Evolutionary conservation across 2,797 vertebrate genomes (phyloP).

Genomic region (Siniperca obscura): DNA sequence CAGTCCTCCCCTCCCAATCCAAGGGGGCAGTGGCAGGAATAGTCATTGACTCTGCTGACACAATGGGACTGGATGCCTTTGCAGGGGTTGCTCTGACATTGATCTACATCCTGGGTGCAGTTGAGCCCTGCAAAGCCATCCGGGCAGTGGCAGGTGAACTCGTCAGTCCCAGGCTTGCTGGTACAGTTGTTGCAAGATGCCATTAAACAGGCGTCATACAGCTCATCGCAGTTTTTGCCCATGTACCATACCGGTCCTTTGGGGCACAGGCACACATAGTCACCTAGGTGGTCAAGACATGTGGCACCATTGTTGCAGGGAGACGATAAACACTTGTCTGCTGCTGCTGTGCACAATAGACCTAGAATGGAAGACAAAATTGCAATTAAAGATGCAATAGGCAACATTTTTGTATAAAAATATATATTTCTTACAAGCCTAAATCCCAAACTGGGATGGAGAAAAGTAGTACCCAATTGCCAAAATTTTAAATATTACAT

Average conservation of each 20-base stretch:
- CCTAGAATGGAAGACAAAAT: conserved; percentile 53
- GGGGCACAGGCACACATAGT: conserved; percentile 87
- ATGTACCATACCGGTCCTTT: conserved; percentile 73
- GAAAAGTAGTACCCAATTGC: background rate
- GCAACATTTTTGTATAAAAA: background rate
- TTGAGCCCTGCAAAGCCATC: conserved; percentile 74
- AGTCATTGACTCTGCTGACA: conserved; percentile 71
- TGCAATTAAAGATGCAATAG: background rate
- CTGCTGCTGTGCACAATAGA: conserved; percentile 76
- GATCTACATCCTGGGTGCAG: conserved; percentile 76
- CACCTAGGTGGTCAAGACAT: conserved; percentile 79
- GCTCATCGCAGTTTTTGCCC: conserved; percentile 86
- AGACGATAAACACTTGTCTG: conserved; percentile 84
- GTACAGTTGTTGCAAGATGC: conserved; percentile 82
- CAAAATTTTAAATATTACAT: too few species aligned
- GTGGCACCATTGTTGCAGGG: conserved; percentile 88
- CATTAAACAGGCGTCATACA: conserved; percentile 83
- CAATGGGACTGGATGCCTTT: conserved; percentile 77
- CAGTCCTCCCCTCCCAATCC: conserved; percentile 82
- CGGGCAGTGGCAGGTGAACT: conserved; percentile 84
- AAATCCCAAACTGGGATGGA: background rate
- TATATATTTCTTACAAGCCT: background rate
- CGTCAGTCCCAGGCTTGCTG: conserved; percentile 68
- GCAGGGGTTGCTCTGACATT: conserved; percentile 87
- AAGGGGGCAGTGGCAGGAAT: conserved; percentile 84